phyloP scores from a whole-genome alignment of 2,113 vertebrate species.

The Lepus europaeus region DNA sequence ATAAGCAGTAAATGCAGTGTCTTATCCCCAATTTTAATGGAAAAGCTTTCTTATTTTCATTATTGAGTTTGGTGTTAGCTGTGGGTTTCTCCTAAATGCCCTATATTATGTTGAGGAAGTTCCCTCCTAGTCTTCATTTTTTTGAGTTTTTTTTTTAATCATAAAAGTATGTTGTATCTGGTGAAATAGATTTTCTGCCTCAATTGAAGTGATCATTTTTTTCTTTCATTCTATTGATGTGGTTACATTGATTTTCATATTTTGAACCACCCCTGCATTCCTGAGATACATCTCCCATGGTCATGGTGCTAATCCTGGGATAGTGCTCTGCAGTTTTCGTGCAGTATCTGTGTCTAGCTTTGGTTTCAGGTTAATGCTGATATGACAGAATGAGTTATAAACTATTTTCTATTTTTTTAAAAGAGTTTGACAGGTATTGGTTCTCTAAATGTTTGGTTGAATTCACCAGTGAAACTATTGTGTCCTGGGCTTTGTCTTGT shows the following conservation, averaged over 20 bases:
- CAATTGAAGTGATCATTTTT: background rate
- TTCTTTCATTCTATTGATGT: background rate
- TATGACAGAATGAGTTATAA: background rate
- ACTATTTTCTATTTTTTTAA: background rate
- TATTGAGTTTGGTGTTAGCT: background rate
- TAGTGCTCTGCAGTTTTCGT: background rate
- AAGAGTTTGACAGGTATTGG: background rate
- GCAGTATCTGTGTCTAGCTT: background rate
- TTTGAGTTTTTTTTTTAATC: background rate
- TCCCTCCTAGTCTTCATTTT: background rate
- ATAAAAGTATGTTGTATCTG: background rate
- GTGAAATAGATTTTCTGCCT: background rate
- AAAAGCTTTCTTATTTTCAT: background rate
- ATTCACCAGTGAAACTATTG: background rate
- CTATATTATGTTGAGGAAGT: background rate
- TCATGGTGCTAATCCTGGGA: background rate
- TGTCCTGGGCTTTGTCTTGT: background rate
- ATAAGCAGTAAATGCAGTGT: background rate
- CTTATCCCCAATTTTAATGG: background rate
- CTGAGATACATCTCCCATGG: background rate
- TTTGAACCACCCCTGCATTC: background rate
- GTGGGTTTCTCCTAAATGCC: background rate
- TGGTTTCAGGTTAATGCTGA: background rate
- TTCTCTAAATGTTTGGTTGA: background rate
- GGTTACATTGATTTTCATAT: background rate